Percentiles rank a stretch among this genome's conserved stretches.
Evolutionary conservation across 2,797 vertebrate genomes (phyloP).

Genomic region (Clarias pachynema): DNA sequence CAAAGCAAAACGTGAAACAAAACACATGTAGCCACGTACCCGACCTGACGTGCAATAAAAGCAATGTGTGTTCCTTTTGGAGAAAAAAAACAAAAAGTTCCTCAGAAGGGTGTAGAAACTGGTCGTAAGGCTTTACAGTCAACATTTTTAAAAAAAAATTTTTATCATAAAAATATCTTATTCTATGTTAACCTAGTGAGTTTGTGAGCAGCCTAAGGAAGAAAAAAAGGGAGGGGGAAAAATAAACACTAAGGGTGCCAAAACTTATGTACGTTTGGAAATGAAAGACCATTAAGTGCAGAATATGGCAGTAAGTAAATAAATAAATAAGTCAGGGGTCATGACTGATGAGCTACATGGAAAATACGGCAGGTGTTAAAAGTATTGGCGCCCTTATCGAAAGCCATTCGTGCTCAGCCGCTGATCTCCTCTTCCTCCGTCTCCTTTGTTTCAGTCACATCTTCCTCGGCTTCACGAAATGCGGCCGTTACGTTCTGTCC

Average conservation of each 20-base stretch:
- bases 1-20: too few relatives aligned
- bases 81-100: neutral
- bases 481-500: constrained; percentile 90
- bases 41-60: too few relatives aligned
- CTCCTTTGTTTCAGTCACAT: constrained; percentile 80
- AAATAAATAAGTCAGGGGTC: neutral
- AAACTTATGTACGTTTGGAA: neutral
- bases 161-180: neutral
- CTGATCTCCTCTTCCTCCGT: neutral
- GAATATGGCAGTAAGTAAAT: neutral
- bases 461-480: constrained; percentile 95
- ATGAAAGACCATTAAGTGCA: neutral
- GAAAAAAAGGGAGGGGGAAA: too few relatives aligned
- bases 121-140: neutral
- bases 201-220: too few relatives aligned
- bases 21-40: too few relatives aligned
- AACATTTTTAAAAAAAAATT: too few relatives aligned
- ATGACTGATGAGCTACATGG: neutral
- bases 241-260: neutral
- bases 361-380: neutral
- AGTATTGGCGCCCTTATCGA: neutral
- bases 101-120: neutral
- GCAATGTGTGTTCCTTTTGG: neutral
- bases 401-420: neutral
- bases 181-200: neutral